phyloP scores from a whole-genome alignment of 2,113 vertebrate species.

The Bubo bubo region DNA sequence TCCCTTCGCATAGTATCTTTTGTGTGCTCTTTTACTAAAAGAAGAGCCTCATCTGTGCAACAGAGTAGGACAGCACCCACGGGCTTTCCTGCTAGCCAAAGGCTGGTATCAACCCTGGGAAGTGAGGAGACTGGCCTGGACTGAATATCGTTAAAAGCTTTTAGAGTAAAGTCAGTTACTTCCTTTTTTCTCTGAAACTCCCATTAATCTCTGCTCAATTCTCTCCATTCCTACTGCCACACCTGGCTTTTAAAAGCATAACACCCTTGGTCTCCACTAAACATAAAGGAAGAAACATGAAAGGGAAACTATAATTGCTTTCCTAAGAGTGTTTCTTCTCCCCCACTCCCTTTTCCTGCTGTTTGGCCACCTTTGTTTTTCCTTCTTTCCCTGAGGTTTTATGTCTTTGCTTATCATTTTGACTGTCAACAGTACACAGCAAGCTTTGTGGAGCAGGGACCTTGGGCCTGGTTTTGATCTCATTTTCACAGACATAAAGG shows the following conservation, averaged over 20 bases:
- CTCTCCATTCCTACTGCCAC: background rate
- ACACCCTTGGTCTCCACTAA: background rate
- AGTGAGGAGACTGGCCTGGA: background rate
- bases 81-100: background rate
- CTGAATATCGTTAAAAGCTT: background rate
- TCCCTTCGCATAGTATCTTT: background rate
- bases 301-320: conserved; percentile 52
- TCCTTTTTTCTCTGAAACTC: conserved; percentile 22
- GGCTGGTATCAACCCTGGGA: background rate
- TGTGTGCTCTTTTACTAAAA: background rate
- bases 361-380: conserved; percentile 54
- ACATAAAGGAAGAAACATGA: conserved; percentile 1
- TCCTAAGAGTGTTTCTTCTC: background rate
- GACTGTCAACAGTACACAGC: conserved; percentile 21
- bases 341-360: background rate
- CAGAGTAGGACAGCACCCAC: background rate
- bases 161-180: background rate
- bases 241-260: conserved; percentile 53
- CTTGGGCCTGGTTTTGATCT: conserved; percentile 31
- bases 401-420: conserved; percentile 42
- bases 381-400: background rate
- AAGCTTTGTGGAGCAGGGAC: background rate
- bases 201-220: background rate
- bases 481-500: background rate
- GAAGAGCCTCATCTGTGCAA: background rate